phyloP scores from a whole-genome alignment of 2,888 invertebrate genomes.

The Lasioglossum pauxillum region DNA sequence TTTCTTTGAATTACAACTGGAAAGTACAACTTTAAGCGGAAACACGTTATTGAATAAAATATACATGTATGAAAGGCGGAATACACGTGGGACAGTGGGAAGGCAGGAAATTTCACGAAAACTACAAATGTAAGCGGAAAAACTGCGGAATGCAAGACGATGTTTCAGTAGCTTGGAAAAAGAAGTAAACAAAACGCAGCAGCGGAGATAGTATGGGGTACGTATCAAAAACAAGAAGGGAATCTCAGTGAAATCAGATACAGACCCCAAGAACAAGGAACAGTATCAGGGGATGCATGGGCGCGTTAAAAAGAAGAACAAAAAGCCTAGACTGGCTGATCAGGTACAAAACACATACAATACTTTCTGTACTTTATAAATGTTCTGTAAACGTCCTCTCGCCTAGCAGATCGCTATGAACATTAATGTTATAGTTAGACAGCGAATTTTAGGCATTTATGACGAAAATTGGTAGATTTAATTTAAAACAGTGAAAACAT shows the following conservation, averaged over 20 bases:
- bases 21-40: not conserved
- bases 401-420: too few relatives aligned
- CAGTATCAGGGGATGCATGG: constrained; percentile 3
- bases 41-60: not conserved
- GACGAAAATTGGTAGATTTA: too few relatives aligned
- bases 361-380: not conserved
- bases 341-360: not conserved
- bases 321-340: not conserved
- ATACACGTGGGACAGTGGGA: not conserved
- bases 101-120: not conserved
- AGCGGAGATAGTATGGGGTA: not conserved
- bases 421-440: too few relatives aligned
- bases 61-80: not conserved
- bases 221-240: not conserved
- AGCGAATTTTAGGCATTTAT: too few relatives aligned
- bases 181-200: not conserved
- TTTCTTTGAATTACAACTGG: not conserved
- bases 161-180: not conserved
- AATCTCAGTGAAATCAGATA: constrained; percentile 16
- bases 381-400: not conserved
- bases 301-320: not conserved
- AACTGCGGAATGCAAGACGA: not conserved
- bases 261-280: not conserved
- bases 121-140: not conserved
- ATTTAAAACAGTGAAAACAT: too few relatives aligned